These are phyloP conservation scores for Sebastes itinus DNA, from an alignment of 2,797 vertebrate species.

Conservation along the genomic window DNA sequence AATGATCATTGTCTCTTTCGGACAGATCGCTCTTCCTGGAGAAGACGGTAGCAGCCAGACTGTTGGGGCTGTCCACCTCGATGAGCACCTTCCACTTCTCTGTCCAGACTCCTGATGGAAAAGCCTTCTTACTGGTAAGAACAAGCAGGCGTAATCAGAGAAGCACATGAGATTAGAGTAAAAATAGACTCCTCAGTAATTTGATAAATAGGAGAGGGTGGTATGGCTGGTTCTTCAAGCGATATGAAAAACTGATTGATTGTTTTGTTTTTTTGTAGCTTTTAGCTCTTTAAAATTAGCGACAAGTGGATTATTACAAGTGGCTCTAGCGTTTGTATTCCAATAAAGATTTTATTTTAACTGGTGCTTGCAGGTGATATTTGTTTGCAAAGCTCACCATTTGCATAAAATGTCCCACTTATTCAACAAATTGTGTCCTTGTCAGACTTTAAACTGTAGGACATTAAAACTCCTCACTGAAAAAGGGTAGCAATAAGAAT, in stretches of 20 bases:
- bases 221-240: not conserved
- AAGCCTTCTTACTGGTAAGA: constrained; percentile 89
- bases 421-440: not conserved
- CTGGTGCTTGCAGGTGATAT: not conserved
- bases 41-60: constrained; percentile 82
- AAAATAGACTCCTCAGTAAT: constrained; percentile 24
- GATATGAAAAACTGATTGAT: constrained; percentile 11
- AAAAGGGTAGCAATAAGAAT: not conserved
- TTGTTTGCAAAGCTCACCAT: not conserved
- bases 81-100: constrained; percentile 92
- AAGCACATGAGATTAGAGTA: not conserved
- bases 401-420: not conserved
- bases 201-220: not conserved
- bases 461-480: constrained; percentile 8
- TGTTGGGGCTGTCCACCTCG: constrained; percentile 85
- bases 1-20: constrained; percentile 33
- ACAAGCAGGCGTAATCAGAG: constrained; percentile 5
- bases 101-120: constrained; percentile 88
- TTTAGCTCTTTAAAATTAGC: constrained; percentile 30
- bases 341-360: not conserved
- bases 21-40: constrained; percentile 89
- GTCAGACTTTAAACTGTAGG: not conserved
- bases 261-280: constrained; percentile 16
- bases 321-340: not conserved
- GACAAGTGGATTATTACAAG: not conserved